Evolutionary conservation across 2,797 vertebrate genomes (phyloP).

Genomic region (Champsocephalus esox): DNA sequence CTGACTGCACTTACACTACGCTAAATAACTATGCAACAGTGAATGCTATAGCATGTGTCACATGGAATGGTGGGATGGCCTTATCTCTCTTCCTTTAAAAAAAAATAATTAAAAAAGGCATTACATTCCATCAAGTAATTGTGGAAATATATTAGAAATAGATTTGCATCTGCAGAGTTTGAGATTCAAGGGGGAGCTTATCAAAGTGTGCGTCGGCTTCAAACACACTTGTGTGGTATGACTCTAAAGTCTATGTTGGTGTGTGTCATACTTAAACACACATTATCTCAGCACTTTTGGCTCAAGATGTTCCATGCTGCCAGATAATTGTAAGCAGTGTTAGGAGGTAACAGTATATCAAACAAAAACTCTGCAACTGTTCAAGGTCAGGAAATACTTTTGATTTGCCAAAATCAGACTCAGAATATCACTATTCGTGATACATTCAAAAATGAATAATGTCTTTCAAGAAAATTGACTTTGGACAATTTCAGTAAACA

Average conservation of each 20-base stretch:
- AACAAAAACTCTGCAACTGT: not conserved
- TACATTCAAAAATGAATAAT: not conserved
- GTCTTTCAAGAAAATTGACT: not conserved
- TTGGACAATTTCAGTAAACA: not conserved
- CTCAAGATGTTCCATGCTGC: not conserved
- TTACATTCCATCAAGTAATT: not conserved
- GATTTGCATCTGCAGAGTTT: not conserved
- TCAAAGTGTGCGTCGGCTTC: not conserved
- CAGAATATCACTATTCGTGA: not conserved
- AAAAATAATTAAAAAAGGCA: no score
- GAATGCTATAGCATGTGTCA: no score
- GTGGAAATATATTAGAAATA: not conserved
- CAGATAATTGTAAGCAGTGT: not conserved
- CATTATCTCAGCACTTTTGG: not conserved
- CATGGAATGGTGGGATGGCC: no score
- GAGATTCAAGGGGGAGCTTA: not conserved
- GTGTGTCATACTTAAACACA: constrained; percentile 12
- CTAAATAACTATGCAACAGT: no score
- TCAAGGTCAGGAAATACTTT: not conserved
- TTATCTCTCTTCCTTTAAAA: no score
- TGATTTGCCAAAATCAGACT: not conserved
- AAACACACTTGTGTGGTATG: not conserved
- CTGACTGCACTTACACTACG: no score
- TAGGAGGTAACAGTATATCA: not conserved
- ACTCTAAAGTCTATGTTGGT: not conserved